A percentile compares a stretch with the other conserved stretches of the same genome.
phyloP scores from a whole-genome alignment of 2,888 invertebrate species.

The Operophtera brumata region DNA sequence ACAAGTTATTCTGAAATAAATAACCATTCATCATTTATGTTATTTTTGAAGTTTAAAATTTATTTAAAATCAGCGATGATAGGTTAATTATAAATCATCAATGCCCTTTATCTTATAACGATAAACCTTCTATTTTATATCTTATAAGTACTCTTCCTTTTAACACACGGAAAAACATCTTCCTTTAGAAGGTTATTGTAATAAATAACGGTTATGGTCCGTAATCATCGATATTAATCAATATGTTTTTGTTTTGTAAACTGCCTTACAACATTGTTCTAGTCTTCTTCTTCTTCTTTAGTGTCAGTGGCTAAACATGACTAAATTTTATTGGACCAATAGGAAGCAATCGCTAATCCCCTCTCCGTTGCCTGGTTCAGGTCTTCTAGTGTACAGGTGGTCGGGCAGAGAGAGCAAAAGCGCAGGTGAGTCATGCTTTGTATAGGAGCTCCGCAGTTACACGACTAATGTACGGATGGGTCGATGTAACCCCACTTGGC shows the following conservation, averaged over 20 bases:
- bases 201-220: conserved; percentile 7
- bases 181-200: not conserved
- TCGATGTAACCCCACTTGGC: too few relatives aligned
- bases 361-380: too few relatives aligned
- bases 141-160: conserved; percentile 6
- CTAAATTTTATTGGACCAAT: too few relatives aligned
- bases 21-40: conserved; percentile 3
- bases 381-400: too few relatives aligned
- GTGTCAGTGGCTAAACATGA: too few relatives aligned
- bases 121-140: conserved; percentile 11
- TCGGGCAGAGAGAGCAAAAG: too few relatives aligned
- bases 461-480: too few relatives aligned
- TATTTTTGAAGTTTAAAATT: not conserved
- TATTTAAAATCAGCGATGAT: conserved; percentile 4
- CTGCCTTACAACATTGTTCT: too few relatives aligned
- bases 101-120: conserved; percentile 5
- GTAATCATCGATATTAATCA: conserved; percentile 5
- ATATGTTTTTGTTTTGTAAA: not conserved
- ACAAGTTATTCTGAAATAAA: not conserved
- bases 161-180: conserved; percentile 1
- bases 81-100: conserved; percentile 5
- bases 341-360: too few relatives aligned
- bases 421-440: too few relatives aligned
- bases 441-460: too few relatives aligned
- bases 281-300: too few relatives aligned